Evolutionary conservation across 2,113 vertebrate genomes (phyloP), one percentile per base, ranked within the genome.

Genomic region (Lynx canadensis): DNA sequence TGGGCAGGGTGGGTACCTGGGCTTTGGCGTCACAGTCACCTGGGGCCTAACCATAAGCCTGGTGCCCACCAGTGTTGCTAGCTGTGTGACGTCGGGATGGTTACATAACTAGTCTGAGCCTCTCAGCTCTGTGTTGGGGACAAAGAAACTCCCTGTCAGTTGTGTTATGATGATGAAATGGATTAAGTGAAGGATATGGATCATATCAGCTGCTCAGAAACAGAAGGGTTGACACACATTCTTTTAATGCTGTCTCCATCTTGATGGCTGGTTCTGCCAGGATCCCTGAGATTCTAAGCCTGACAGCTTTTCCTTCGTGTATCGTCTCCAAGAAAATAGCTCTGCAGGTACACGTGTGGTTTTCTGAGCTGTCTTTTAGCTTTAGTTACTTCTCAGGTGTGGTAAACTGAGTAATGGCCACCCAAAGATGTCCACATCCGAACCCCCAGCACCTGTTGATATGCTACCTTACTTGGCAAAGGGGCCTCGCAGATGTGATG

Each of bases 41-140:
- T 60, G 27, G 18, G 12, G 69, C 48, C 87, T 73, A 41, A 25
- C n/a, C 27, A 33, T 4, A 57, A 76, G 25, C 23, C 4, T 33
- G 23, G 31, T 25, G 19, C 7, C 74, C 45, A 16, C 7, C 1
- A 10, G n/a, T 1, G 0, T 29, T 12, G 15, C 11, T 36, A 14
- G 74, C 25, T n/a, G 25, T 87, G 29, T 21, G 52, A 29, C 15
- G 31, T n/a, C 57, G 23, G 19, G 29, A 78, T 16, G 78, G 25
- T 48, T 5, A 45, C 14, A 4, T 29, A 18, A 60, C 5, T 5
- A 38, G 13, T n/a, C 33, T 15, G n/a, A 95, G 16, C 33, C 36
- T 71, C 38, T 91, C 45, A 7, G 36, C 23, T 85, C 36, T 84
- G 55, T 33, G 85, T 83, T 38, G 19, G 18, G 38, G 33, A n/a